phyloP scores from a whole-genome alignment of 2,113 vertebrate genomes.

The Podiceps cristatus region DNA sequence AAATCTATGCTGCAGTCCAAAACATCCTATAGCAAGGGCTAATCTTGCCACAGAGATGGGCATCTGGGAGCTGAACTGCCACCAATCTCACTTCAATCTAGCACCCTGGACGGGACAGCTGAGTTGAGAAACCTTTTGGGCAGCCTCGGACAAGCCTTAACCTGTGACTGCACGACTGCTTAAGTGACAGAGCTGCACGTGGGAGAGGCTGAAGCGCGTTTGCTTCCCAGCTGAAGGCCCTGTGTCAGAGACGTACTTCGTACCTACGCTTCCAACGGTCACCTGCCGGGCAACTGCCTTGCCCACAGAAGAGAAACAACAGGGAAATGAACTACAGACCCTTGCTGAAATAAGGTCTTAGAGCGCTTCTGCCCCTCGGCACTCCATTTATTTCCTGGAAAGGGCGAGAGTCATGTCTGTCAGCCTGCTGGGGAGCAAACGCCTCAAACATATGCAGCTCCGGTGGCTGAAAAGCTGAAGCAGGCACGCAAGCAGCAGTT shows the following conservation, averaged over 20 bases:
- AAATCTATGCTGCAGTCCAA: not conserved
- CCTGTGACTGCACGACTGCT: not conserved
- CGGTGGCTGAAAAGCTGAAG: slow-evolving; percentile 24
- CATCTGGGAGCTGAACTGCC: not conserved
- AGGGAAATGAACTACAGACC: not conserved
- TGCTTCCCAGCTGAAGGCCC: not conserved
- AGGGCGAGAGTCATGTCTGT: slow-evolving; percentile 7
- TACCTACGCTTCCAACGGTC: not conserved
- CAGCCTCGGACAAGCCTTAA: not conserved
- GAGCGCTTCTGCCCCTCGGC: not conserved
- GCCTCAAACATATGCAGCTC: slow-evolving; percentile 54
- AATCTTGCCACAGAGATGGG: not conserved
- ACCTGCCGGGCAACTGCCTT: not conserved
- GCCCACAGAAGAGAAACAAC: not conserved
- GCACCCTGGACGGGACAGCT: not conserved
- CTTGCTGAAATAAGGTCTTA: not conserved
- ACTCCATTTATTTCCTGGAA: slow-evolving; percentile 64
- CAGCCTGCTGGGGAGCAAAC: slow-evolving; percentile 49
- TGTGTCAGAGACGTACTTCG: not conserved
- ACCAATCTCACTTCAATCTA: not conserved
- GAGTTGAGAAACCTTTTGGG: not conserved
- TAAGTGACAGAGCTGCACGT: not conserved
- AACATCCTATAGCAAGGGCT: not conserved
- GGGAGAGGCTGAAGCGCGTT: not conserved
- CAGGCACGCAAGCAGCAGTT: slow-evolving; percentile 35